A percentile compares a stretch with the other conserved stretches of the same genome.
phyloP scores from a whole-genome alignment of 2,113 vertebrate species.

The Seriola rivoliana region DNA sequence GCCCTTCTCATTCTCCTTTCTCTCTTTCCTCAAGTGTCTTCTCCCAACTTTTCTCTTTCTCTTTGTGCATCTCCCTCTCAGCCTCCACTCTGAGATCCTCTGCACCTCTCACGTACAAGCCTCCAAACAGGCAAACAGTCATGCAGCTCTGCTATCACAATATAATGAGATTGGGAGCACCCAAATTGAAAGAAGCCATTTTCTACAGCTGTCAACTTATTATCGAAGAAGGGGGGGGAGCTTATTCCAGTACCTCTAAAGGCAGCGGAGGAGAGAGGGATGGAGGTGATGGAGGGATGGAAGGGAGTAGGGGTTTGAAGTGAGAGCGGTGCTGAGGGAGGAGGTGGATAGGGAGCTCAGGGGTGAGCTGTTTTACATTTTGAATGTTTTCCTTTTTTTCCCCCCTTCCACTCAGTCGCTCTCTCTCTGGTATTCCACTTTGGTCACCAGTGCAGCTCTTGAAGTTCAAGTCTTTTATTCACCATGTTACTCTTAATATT shows the following conservation, averaged over 20 bases:
- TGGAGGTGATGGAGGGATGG: conserved; percentile 63
- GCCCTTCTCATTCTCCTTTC: neutral
- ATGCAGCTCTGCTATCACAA: conserved; percentile 73
- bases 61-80: conserved; percentile 23
- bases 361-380: conserved; percentile 78
- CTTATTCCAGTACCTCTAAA: conserved; percentile 73
- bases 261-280: conserved; percentile 48
- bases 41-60: conserved; percentile 51
- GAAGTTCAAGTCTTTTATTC: conserved; percentile 58
- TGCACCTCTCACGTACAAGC: conserved; percentile 43
- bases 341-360: conserved; percentile 55
- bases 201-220: conserved; percentile 87
- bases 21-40: conserved; percentile 37
- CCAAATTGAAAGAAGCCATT: conserved; percentile 86
- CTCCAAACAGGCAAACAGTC: conserved; percentile 75
- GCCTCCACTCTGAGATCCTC: conserved; percentile 11
- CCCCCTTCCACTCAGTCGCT: conserved; percentile 2
- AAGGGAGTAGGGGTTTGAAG: conserved; percentile 49
- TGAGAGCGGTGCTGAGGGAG: conserved; percentile 42
- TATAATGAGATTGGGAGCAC: conserved; percentile 82
- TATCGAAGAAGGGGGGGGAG: conserved; percentile 62
- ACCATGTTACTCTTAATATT: conserved; percentile 57
- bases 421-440: conserved; percentile 51
- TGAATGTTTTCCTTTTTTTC: conserved; percentile 65
- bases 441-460: conserved; percentile 61